phyloP scores from a whole-genome alignment of 2,113 vertebrate genomes.

The Boulengeromyrus knoepffleri region DNA sequence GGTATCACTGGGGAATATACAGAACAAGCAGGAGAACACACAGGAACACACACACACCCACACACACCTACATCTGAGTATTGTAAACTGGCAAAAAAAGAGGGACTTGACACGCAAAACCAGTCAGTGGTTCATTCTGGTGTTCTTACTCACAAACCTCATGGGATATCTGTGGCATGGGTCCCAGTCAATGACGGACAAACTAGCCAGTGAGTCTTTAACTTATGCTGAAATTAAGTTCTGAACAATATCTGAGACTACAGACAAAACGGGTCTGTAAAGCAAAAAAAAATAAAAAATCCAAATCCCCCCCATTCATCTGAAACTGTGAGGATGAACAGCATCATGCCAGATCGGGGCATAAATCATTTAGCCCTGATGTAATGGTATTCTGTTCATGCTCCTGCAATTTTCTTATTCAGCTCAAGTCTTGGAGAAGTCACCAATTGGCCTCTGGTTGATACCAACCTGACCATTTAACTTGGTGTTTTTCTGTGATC shows the following conservation, averaged over 20 bases:
- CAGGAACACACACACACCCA: background rate
- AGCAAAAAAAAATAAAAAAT: background rate
- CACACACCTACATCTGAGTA: background rate
- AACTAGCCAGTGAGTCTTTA: background rate
- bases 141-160: background rate
- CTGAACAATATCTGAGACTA: background rate
- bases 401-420: background rate
- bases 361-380: background rate
- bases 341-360: background rate
- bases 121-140: background rate
- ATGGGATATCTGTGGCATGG: background rate
- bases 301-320: background rate
- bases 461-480: background rate
- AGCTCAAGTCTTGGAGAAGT: background rate
- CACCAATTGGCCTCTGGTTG: background rate
- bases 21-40: background rate
- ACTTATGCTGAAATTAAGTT: background rate
- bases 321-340: background rate
- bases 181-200: background rate
- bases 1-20: background rate
- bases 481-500: background rate
- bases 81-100: background rate
- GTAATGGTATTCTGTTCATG: conserved; percentile 8
- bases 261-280: background rate
- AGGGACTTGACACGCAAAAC: background rate